These are phyloP conservation scores for Pseudolycoriella hygida DNA, from an alignment of 2,888 invertebrate genomes.

Conservation along the genomic window DNA sequence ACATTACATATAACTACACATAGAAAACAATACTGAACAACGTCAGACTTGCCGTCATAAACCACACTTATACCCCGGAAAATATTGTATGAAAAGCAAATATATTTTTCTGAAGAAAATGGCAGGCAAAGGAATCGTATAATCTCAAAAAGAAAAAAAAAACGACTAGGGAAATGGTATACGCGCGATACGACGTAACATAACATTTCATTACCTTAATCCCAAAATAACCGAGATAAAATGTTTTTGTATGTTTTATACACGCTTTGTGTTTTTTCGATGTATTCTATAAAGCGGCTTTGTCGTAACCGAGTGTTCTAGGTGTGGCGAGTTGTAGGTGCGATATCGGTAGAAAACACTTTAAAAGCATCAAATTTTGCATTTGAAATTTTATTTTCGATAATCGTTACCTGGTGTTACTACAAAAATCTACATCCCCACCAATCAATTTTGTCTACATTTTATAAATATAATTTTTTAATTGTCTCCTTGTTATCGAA, in stretches of 20 bases:
- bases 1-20: too few species aligned
- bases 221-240: conserved; percentile 4
- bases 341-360: background rate
- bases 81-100: too few species aligned
- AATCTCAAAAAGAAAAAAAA: background rate
- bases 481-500: too few species aligned
- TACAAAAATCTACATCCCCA: too few species aligned
- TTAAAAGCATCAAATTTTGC: too few species aligned
- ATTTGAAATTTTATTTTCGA: too few species aligned
- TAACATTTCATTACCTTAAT: conserved; percentile 6
- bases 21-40: background rate
- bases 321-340: background rate
- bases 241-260: conserved; percentile 1
- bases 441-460: too few species aligned
- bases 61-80: background rate
- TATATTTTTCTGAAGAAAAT: too few species aligned
- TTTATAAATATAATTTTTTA: too few species aligned
- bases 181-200: conserved; percentile 3
- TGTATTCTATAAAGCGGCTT: too few species aligned
- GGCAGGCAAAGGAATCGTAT: too few species aligned
- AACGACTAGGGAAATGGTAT: background rate
- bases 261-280: background rate
- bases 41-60: background rate
- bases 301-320: background rate
- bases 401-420: too few species aligned